These are phyloP conservation scores for Istiophorus platypterus DNA, from an alignment of 2,113 vertebrate genomes.

Conservation along the genomic window DNA sequence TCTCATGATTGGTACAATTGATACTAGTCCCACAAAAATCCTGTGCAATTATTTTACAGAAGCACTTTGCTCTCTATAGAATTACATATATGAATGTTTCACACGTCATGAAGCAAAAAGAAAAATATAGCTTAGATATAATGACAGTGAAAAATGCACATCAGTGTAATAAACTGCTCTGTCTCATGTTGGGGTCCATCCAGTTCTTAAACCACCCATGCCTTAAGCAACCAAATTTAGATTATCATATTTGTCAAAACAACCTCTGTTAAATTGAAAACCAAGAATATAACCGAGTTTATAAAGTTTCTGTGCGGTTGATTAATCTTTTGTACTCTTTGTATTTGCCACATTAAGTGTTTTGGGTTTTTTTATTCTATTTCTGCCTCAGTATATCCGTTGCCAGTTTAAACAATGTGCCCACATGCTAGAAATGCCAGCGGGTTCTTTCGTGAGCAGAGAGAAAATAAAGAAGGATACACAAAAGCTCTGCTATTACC, in stretches of 20 bases:
- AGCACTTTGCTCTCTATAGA: not conserved
- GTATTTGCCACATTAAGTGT: not conserved
- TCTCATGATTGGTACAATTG: too few relatives aligned
- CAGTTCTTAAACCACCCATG: not conserved
- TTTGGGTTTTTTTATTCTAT: not conserved
- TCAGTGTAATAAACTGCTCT: not conserved
- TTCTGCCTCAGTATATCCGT: not conserved
- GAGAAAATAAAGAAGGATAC: not conserved
- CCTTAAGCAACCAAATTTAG: not conserved
- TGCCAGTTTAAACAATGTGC: not conserved
- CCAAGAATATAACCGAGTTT: not conserved
- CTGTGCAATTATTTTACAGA: not conserved
- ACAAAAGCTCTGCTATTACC: not conserved
- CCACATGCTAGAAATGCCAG: not conserved
- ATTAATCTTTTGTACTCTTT: slow-evolving; percentile 8
- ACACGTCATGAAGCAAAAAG: not conserved
- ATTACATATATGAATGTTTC: not conserved
- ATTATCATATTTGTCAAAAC: not conserved
- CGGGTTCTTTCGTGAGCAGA: not conserved
- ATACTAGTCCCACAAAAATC: too few relatives aligned
- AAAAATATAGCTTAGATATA: not conserved
- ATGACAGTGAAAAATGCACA: not conserved
- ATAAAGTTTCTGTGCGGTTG: slow-evolving; percentile 12
- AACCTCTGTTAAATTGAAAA: not conserved
- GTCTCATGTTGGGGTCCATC: not conserved